Percentiles rank a stretch among this genome's conserved stretches.
Evolutionary conservation across 2,888 invertebrate species (phyloP).

Genomic region (Melipona beecheii): DNA sequence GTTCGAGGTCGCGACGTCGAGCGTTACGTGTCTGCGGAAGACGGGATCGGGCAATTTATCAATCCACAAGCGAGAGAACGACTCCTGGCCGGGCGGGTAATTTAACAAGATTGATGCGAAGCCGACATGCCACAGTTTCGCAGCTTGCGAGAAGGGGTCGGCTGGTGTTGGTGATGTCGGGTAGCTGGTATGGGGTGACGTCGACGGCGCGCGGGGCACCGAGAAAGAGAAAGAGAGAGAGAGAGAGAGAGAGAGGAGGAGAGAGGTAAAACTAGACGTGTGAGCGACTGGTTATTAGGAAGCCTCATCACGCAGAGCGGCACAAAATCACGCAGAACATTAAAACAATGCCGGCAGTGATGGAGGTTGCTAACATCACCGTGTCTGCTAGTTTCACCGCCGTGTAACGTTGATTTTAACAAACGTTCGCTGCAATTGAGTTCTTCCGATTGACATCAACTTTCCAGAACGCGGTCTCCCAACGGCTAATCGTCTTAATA

Average conservation of each 20-base stretch:
- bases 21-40: slow-evolving; percentile 79
- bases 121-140: slow-evolving; percentile 82
- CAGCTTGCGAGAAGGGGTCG: slow-evolving; percentile 70
- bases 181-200: slow-evolving; percentile 55
- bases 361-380: slow-evolving; percentile 66
- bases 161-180: slow-evolving; percentile 60
- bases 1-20: slow-evolving; percentile 73
- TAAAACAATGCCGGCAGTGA: slow-evolving; percentile 71
- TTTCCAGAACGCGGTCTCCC: not conserved
- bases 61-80: slow-evolving; percentile 78
- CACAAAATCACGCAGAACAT: slow-evolving; percentile 76
- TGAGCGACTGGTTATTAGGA: slow-evolving; percentile 82
- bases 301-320: slow-evolving; percentile 77
- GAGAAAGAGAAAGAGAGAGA: slow-evolving; percentile 13
- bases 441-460: slow-evolving; percentile 13
- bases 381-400: slow-evolving; percentile 60
- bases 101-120: slow-evolving; percentile 83
- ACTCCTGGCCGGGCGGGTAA: slow-evolving; percentile 82
- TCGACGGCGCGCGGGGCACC: slow-evolving; percentile 1
- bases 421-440: slow-evolving; percentile 52
- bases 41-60: slow-evolving; percentile 82
- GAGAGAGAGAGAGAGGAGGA: slow-evolving; percentile 34
- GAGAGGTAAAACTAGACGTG: slow-evolving; percentile 73
- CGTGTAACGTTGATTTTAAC: slow-evolving; percentile 57
- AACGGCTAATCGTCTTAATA: not conserved